Conservation (phyloP, 1,140 invertebrate species). For the Drosophila simulans region DNA sequence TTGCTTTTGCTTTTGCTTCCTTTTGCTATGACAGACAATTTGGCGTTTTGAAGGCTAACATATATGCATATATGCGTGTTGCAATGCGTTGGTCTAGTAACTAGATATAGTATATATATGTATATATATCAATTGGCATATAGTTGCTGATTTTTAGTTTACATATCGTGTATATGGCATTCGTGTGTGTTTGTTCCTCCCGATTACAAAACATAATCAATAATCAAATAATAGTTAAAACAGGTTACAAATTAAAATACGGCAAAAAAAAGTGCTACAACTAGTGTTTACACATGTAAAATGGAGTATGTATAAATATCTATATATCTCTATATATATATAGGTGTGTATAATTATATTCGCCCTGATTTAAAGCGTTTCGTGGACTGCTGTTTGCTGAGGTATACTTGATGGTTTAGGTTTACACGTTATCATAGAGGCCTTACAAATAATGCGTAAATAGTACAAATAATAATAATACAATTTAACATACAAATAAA, state of each 20-base stretch:
- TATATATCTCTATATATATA: constrained; percentile 7
- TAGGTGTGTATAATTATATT: constrained; percentile 12
- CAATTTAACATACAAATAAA: constrained; percentile 63
- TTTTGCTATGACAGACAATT: constrained; percentile 65
- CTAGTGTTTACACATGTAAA: constrained; percentile 28
- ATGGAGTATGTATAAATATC: constrained; percentile 25
- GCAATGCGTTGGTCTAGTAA: constrained; percentile 29
- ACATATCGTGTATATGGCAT: constrained; percentile 75
- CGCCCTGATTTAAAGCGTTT: constrained; percentile 42
- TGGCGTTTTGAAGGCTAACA: constrained; percentile 65
- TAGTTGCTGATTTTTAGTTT: constrained; percentile 55
- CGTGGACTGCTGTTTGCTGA: constrained; percentile 52
- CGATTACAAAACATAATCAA: constrained; percentile 25
- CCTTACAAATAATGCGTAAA: constrained; percentile 19
- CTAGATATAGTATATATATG: constrained; percentile 49
- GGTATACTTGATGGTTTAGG: constrained; percentile 65
- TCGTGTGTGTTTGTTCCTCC: constrained; percentile 24
- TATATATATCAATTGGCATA: constrained; percentile 71
- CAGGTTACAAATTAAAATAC: constrained; percentile 26
- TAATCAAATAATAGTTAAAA: constrained; percentile 47
- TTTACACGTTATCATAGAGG: constrained; percentile 29
- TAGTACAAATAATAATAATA: constrained; percentile 60
- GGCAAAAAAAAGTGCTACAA: constrained; percentile 24
- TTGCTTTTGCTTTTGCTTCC: constrained; percentile 7
- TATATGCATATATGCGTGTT: constrained; percentile 21